Evolutionary conservation across 1,140 invertebrate species (phyloP).

Genomic region (Bombus impatiens): DNA sequence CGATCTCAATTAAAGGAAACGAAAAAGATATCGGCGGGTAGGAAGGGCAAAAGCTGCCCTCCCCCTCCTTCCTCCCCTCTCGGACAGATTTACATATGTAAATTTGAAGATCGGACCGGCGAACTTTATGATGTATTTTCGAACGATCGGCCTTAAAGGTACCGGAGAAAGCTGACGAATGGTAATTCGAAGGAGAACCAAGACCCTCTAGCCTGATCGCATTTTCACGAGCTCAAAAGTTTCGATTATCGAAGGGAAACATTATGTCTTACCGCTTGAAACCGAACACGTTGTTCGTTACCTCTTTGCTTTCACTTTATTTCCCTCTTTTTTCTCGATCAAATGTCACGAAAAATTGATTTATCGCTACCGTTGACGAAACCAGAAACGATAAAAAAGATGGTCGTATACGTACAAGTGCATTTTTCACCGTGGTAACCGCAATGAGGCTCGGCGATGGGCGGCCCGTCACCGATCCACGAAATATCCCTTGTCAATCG

Average conservation of each 20-base stretch:
- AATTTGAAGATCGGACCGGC: constrained; percentile 12
- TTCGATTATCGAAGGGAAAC: neutral
- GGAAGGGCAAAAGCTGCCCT: constrained; percentile 2
- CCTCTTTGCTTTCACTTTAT: neutral
- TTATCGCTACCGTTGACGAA: neutral
- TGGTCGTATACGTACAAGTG: constrained; percentile 85
- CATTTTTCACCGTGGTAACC: constrained; percentile 96
- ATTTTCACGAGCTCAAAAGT: neutral
- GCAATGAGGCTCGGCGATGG: constrained; percentile 95
- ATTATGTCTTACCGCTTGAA: neutral
- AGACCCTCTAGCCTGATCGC: neutral
- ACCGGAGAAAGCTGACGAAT: constrained; percentile 29
- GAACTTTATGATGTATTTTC: constrained; percentile 25
- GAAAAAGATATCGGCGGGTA: constrained; percentile 28
- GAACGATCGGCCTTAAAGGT: constrained; percentile 28
- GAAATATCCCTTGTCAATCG: constrained; percentile 87
- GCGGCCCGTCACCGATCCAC: constrained; percentile 90
- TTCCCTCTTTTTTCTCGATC: neutral
- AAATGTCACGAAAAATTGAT: neutral
- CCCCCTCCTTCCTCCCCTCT: neutral
- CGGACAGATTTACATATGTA: constrained; percentile 41
- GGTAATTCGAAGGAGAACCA: constrained; percentile 8
- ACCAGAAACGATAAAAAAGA: neutral
- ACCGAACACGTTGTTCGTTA: too few species aligned
- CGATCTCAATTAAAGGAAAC: constrained; percentile 49